Percentiles rank a stretch among this genome's conserved stretches.
Conservation (phyloP, 2,888 invertebrate genomes). For the Xestobium rufovillosum region DNA sequence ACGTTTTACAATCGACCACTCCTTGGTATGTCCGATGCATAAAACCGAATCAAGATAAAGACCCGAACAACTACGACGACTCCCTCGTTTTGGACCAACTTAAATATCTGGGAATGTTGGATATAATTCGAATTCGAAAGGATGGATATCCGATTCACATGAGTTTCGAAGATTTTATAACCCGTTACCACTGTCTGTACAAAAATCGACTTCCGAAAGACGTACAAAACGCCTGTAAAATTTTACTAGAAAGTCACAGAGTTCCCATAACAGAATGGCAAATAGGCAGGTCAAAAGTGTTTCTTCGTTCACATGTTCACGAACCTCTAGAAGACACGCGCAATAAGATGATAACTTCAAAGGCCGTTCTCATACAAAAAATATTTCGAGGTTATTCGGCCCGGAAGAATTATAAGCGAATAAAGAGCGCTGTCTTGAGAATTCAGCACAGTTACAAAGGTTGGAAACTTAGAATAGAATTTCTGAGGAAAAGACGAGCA, state of each 20-base stretch:
- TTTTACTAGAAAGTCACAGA: conserved; percentile 55
- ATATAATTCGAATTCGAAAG: conserved; percentile 83
- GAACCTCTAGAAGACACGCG: conserved; percentile 77
- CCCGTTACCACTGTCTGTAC: conserved; percentile 67
- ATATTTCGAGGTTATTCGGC: conserved; percentile 59
- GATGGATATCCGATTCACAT: conserved; percentile 87
- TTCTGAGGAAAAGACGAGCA: conserved; percentile 73
- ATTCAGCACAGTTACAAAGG: conserved; percentile 81
- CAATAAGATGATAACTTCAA: conserved; percentile 58
- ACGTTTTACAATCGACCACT: conserved; percentile 81
- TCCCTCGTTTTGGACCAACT: conserved; percentile 79
- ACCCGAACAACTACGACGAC: conserved; percentile 70
- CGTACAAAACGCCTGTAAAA: conserved; percentile 42
- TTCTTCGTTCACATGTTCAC: conserved; percentile 72
- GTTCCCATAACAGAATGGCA: conserved; percentile 78
- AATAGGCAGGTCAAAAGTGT: conserved; percentile 79
- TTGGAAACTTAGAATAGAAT: conserved; percentile 75
- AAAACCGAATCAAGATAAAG: conserved; percentile 82
- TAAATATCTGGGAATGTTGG: conserved; percentile 86
- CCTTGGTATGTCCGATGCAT: conserved; percentile 93
- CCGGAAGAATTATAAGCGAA: conserved; percentile 58
- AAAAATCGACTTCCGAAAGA: conserved; percentile 45
- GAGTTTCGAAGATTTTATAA: conserved; percentile 65
- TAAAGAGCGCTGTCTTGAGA: conserved; percentile 59
- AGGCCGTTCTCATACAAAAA: conserved; percentile 70